phyloP scores from a whole-genome alignment of 2,888 invertebrate genomes.

The Stenchaetothrips biformis region DNA sequence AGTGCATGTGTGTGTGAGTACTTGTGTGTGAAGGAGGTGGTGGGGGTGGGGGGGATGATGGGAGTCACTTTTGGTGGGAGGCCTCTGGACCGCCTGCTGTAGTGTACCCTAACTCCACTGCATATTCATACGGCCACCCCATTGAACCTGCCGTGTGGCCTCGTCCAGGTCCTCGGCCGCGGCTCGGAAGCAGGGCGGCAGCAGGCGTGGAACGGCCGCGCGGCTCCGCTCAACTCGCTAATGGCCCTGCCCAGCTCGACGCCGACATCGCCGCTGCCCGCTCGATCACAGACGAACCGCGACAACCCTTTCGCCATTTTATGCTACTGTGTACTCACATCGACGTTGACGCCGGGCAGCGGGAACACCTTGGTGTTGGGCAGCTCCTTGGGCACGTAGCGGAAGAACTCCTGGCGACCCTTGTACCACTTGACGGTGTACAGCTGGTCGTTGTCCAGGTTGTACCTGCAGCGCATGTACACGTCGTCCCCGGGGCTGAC shows the following conservation, averaged over 20 bases:
- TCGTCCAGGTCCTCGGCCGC: too few relatives aligned
- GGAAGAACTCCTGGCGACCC: conserved; percentile 69
- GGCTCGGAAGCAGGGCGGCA: too few relatives aligned
- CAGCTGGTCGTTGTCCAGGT: conserved; percentile 65
- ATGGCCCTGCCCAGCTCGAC: neutral
- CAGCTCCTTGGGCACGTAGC: conserved; percentile 72
- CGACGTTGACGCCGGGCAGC: conserved; percentile 62
- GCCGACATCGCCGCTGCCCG: neutral
- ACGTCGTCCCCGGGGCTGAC: conserved; percentile 68
- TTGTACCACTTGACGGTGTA: conserved; percentile 82
- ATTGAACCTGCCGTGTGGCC: too few relatives aligned
- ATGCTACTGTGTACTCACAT: conserved; percentile 57
- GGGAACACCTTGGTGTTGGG: conserved; percentile 70
- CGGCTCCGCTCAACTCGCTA: neutral
- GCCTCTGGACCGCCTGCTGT: too few relatives aligned
- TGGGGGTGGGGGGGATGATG: too few relatives aligned
- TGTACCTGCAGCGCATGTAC: conserved; percentile 68
- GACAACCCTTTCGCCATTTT: too few relatives aligned
- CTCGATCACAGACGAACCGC: neutral
- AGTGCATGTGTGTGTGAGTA: too few relatives aligned
- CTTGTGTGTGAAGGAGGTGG: too few relatives aligned
- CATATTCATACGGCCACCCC: too few relatives aligned
- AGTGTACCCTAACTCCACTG: too few relatives aligned
- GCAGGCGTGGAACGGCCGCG: neutral
- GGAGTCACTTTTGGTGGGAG: too few relatives aligned